Base-by-base conservation (phyloP, 2,888 invertebrate species). In the Napeogenes inachia region DNA sequence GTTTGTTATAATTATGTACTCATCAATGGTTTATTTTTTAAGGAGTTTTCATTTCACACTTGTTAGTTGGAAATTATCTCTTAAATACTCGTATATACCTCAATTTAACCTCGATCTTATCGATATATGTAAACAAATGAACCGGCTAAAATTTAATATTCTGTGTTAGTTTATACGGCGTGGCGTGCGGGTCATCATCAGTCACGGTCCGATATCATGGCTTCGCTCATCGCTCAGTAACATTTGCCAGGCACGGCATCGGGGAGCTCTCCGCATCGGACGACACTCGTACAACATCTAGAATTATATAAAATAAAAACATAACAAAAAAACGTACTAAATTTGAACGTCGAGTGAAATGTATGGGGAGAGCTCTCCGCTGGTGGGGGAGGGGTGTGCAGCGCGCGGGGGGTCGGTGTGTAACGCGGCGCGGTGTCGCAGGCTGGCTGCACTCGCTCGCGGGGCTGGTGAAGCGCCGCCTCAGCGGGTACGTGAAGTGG, bases 401-500 rank as follows among this genome's bases (percentile, higher is more conserved):
- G 77, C 71, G 78, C 73, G 70, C 68, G 68, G 68, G 62, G 69
- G 63, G 67, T 71, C 65, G 70, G 71, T 67, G 69, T 64, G 75
- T 65, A 66, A 68, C 61, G 59, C 60, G 69, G 66, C 68, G 68
- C 65, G 71, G 67, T 70, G 68, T 67, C 78, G 82, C 85, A 91
- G 91, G 93, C 92, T 93, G 93, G 93, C 92, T 93, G 90, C 92
- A 92, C 92, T 92, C 93, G 81, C 87, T 93, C 85, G 92, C 93
- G 83, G 93, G 93, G 87, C 92, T 92, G 80, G 91, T 93, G 86
- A 96, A 95, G 89, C 94, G 95, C 85, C 93, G 95, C 80, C 95
- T 96, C 86, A 94, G 95, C 80, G 95, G 95, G 72, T 95, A 95
- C 90, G 94, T 95, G 78, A 95, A 95, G 91, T 92, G 95, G 86